phyloP scores from a whole-genome alignment of 2,888 invertebrate genomes.

The Congeria kusceri region DNA sequence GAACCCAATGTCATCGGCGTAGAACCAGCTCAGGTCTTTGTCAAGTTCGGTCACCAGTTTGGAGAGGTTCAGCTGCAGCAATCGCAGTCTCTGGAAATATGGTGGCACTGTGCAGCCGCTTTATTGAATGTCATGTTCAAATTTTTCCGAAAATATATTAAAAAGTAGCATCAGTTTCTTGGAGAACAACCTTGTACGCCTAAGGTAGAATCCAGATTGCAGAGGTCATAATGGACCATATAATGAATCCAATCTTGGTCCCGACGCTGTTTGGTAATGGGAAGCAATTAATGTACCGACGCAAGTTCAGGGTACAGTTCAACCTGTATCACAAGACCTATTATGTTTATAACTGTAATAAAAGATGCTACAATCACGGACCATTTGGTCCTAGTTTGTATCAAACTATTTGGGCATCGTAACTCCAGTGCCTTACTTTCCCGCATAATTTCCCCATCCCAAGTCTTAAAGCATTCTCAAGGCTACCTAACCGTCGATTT shows the following conservation, averaged over 20 bases:
- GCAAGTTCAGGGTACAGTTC: not conserved
- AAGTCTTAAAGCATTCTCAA: conserved; percentile 11
- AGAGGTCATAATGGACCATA: not conserved
- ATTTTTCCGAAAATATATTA: not conserved
- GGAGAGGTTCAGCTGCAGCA: conserved; percentile 38
- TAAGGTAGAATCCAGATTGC: conserved; percentile 7
- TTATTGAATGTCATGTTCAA: not conserved
- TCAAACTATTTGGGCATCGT: conserved; percentile 1
- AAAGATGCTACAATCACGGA: not conserved
- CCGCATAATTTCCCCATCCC: conserved; percentile 25
- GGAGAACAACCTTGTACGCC: not conserved
- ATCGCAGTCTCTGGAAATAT: conserved; percentile 19
- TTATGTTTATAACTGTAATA: not conserved
- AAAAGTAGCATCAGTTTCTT: conserved; percentile 6
- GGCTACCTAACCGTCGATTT: conserved; percentile 16
- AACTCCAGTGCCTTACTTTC: conserved; percentile 20
- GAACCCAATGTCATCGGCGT: conserved; percentile 15
- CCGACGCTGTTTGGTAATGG: conserved; percentile 7
- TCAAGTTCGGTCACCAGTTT: conserved; percentile 38
- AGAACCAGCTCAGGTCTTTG: conserved; percentile 34
- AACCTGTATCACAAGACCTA: conserved; percentile 5
- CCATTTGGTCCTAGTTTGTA: not conserved
- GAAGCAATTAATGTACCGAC: not conserved
- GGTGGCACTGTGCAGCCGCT: not conserved
- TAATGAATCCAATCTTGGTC: not conserved